Percentiles rank a stretch among this genome's conserved stretches.
phyloP scores from a whole-genome alignment of 2,888 invertebrate genomes.

The Agonopterix heracliana region DNA sequence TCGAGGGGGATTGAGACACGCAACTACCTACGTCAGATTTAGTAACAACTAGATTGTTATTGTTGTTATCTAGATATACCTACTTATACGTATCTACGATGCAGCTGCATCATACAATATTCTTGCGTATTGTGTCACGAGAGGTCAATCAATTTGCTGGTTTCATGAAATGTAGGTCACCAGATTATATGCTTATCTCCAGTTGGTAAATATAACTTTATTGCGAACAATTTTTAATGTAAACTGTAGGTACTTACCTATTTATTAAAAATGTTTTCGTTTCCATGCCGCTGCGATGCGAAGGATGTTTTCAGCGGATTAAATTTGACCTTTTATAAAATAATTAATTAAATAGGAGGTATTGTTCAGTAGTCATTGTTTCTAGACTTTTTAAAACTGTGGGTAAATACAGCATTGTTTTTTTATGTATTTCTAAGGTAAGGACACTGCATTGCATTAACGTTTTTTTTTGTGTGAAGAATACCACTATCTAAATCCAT shows the following conservation, averaged over 20 bases:
- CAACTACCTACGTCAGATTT: conserved; percentile 15
- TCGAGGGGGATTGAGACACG: conserved; percentile 28
- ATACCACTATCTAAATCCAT: too few species aligned
- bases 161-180: conserved; percentile 4
- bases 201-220: conserved; percentile 1
- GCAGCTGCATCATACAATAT: background rate
- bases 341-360: background rate
- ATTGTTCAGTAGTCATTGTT: conserved; percentile 3
- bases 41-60: too few species aligned
- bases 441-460: too few species aligned
- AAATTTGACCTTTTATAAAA: too few species aligned
- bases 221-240: background rate
- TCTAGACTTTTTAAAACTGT: conserved; percentile 1
- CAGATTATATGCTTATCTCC: background rate
- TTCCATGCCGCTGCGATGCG: background rate
- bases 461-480: too few species aligned
- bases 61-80: background rate
- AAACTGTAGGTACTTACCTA: background rate
- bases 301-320: too few species aligned
- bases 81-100: background rate
- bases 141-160: background rate
- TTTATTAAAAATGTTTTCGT: too few species aligned
- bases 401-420: background rate
- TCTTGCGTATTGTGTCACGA: background rate
- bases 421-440: too few species aligned